Percentiles rank a stretch among this genome's conserved stretches.
phyloP scores from a whole-genome alignment of 2,888 invertebrate species.

The Oasisia sp. region DNA sequence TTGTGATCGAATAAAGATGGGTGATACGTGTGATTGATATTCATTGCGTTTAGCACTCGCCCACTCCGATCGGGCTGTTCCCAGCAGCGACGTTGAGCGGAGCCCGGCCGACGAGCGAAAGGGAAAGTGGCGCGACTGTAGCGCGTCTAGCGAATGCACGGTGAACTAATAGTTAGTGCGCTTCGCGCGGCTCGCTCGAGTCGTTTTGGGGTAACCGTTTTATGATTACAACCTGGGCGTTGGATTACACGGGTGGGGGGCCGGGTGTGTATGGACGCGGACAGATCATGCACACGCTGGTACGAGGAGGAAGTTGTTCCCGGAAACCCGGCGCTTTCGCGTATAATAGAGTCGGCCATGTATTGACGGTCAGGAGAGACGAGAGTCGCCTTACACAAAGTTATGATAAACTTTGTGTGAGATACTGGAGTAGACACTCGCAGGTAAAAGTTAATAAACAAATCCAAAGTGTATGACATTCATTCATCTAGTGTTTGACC shows the following conservation, averaged over 20 bases:
- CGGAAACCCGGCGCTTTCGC: conserved; percentile 37
- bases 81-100: background rate
- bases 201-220: background rate
- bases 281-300: conserved; percentile 23
- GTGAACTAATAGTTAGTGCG: background rate
- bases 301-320: conserved; percentile 29
- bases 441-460: no score
- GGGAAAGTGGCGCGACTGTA: background rate
- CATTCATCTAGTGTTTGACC: no score
- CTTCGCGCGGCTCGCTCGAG: background rate
- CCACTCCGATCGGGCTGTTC: background rate
- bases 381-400: background rate
- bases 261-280: conserved; percentile 13
- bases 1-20: conserved; percentile 13
- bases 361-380: background rate
- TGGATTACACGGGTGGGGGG: background rate
- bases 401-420: no score
- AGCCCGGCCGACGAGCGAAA: background rate
- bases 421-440: no score
- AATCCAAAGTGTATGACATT: no score
- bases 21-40: conserved; percentile 3
- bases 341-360: conserved; percentile 18
- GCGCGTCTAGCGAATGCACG: conserved; percentile 3
- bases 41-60: conserved; percentile 17
- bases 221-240: background rate